phyloP scores from a whole-genome alignment of 2,888 invertebrate species.

The Orthosia gothica region DNA sequence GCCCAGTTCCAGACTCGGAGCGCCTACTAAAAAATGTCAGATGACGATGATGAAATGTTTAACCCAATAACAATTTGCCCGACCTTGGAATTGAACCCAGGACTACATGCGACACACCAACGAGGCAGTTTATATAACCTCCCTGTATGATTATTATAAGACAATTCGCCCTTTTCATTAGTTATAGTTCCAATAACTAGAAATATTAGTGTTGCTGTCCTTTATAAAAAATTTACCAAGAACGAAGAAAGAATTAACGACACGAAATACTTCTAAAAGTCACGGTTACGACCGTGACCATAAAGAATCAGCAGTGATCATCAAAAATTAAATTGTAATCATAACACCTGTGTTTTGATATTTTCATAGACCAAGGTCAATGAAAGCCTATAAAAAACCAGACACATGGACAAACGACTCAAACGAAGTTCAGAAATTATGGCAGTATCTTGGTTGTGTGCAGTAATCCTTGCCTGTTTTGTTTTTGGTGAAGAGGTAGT shows the following conservation, averaged over 20 bases:
- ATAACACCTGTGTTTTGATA: constrained; percentile 86
- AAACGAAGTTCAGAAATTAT: constrained; percentile 44
- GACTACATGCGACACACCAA: too few relatives aligned
- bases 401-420: constrained; percentile 26
- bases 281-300: constrained; percentile 77
- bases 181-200: not conserved
- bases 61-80: too few relatives aligned
- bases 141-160: too few relatives aligned
- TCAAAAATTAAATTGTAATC: constrained; percentile 89
- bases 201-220: constrained; percentile 1
- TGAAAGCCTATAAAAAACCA: constrained; percentile 78
- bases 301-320: constrained; percentile 72
- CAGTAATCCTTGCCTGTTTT: constrained; percentile 21
- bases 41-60: too few relatives aligned
- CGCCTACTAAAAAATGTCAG: too few relatives aligned
- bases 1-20: too few relatives aligned
- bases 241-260: constrained; percentile 31
- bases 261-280: constrained; percentile 65
- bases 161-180: not conserved
- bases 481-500: constrained; percentile 69
- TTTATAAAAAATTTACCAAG: constrained; percentile 47
- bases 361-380: constrained; percentile 80
- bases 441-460: constrained; percentile 46
- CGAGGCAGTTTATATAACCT: too few relatives aligned
- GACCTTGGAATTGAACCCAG: too few relatives aligned